These are phyloP conservation scores for Eurypyga helias DNA, from an alignment of 2,113 vertebrate species.

Conservation along the genomic window DNA sequence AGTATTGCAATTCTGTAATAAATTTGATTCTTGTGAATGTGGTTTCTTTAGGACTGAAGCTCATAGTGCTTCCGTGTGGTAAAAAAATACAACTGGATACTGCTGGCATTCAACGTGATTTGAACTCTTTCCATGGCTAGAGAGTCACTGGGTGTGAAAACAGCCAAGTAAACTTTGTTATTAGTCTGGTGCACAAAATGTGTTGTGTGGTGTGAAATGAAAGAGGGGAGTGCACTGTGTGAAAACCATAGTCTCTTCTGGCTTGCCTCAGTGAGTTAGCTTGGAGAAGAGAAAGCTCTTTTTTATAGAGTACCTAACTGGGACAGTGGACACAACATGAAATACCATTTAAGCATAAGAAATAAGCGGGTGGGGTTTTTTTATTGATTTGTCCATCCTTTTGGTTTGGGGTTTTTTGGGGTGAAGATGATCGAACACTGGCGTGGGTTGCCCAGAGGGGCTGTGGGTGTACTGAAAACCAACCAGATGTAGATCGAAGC, in stretches of 20 bases:
- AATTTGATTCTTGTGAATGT: background rate
- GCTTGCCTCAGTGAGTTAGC: background rate
- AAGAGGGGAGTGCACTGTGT: background rate
- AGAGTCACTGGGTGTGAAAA: background rate
- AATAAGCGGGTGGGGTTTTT: fast-evolving
- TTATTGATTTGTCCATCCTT: background rate
- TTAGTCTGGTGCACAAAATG: background rate
- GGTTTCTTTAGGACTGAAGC: background rate
- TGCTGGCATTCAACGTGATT: background rate
- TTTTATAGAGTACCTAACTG: background rate
- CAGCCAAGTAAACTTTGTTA: background rate
- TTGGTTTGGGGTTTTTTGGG: background rate
- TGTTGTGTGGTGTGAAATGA: background rate
- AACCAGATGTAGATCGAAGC: background rate
- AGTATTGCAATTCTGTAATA: background rate
- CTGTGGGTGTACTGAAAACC: background rate
- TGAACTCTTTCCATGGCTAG: background rate
- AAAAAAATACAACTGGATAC: background rate
- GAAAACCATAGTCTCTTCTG: background rate
- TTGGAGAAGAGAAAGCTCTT: background rate
- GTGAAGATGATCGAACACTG: background rate
- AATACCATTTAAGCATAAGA: background rate
- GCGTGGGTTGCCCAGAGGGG: background rate
- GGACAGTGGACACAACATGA: background rate
- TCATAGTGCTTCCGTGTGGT: background rate